Evolutionary conservation across 1,140 invertebrate genomes (phyloP), one percentile per base, ranked within the genome.

Genomic region (Drosophila erecta): DNA sequence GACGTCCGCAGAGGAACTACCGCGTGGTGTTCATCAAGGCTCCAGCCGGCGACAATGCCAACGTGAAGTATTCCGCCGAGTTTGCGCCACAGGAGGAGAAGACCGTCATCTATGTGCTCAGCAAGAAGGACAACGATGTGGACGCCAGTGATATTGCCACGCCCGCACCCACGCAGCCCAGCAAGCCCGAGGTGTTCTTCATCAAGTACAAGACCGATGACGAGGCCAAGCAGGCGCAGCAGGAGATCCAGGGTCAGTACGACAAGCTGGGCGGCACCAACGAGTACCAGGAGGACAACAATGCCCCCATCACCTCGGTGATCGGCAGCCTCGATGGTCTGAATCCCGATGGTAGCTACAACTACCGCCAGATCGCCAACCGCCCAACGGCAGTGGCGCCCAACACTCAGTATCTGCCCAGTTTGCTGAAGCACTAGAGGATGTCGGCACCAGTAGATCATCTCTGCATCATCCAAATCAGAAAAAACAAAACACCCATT

Each of bases 1-100:
- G 91, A 41, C 93, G 94, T 3, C 93, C 95, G 55, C 95, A 96
- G 92, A 96, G 96, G 80, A 96, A 96, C 92, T 96, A 96, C 93
- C 96, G 96, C 81, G 97, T 97, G 77, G 96, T 97, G 84, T 97
- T 97, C 95, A 96, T 97, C 92, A 96, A 96, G 94, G 96, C 96
- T 15, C 96, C 96, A 22, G 94, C 95, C 53, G 94, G 95, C 94
- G 96, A 65, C 93, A 95, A 54, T 94, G 94, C 83, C 94, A 91
- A 92, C 37, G 81, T 87, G 0, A 91, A 90, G 51, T 90, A 90
- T 11, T 92, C 90, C 17, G 90, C 90, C 27, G 90, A 92, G 40
- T 92, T 90, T 60, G 90, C 90, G 0, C 90, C 90, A 20, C 90
- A 95, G 66, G 96, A 97, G 93, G 96, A 97, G 91, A 97, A 97